A percentile compares a stretch with the other conserved stretches of the same genome.
Conservation (phyloP, 2,797 vertebrate species). For the Coccyzus lansbergi region DNA sequence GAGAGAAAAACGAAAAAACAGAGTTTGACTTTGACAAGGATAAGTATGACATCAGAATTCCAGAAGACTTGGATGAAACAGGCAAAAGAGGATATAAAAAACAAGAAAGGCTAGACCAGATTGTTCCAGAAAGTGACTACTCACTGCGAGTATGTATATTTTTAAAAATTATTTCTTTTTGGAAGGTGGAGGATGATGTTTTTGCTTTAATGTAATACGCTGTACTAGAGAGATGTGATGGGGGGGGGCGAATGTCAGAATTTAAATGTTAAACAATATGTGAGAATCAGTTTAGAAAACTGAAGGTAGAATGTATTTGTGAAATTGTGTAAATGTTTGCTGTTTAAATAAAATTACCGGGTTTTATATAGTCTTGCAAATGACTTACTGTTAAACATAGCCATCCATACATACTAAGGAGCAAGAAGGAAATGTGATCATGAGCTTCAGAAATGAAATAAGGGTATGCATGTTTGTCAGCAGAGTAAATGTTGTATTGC, state of each 20-base stretch:
- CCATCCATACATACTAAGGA: neutral
- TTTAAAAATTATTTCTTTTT: neutral
- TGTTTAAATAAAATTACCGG: neutral
- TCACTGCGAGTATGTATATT: constrained; percentile 85
- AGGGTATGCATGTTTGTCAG: neutral
- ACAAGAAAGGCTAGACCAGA: constrained; percentile 75
- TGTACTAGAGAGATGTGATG: neutral
- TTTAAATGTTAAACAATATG: neutral
- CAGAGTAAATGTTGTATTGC: neutral
- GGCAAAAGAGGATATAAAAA: constrained; percentile 79
- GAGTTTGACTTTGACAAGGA: constrained; percentile 92
- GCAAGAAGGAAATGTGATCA: neutral
- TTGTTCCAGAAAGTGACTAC: constrained; percentile 84
- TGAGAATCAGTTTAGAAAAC: neutral
- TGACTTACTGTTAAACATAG: neutral
- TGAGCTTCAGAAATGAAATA: neutral
- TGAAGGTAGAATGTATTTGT: neutral
- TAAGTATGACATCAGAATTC: constrained; percentile 91
- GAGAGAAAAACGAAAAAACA: constrained; percentile 74
- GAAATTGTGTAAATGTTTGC: neutral
- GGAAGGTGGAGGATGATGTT: neutral
- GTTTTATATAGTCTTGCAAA: neutral
- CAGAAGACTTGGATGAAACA: constrained; percentile 82
- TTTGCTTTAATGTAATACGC: neutral
- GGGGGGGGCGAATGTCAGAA: neutral